A percentile compares a stretch with the other conserved stretches of the same genome.
phyloP scores from a whole-genome alignment of 2,113 vertebrate species.

The Nibea albiflora region DNA sequence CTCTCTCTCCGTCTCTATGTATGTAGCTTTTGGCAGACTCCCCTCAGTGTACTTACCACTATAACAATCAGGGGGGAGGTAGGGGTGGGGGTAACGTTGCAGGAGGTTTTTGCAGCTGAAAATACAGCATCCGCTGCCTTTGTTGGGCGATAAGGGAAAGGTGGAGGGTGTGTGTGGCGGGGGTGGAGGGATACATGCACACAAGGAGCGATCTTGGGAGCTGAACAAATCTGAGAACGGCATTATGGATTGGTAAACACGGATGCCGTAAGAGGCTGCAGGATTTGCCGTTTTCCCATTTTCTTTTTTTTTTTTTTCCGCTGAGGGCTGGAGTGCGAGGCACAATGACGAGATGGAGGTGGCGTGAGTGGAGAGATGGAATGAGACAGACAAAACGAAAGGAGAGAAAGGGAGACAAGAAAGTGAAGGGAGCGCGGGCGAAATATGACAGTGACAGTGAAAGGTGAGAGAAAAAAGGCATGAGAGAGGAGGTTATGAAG shows the following conservation, averaged over 20 bases:
- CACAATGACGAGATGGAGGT: slow-evolving; percentile 62
- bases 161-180: slow-evolving; percentile 49
- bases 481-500: background rate
- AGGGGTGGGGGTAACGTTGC: slow-evolving; percentile 53
- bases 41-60: slow-evolving; percentile 75
- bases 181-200: slow-evolving; percentile 72
- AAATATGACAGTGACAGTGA: slow-evolving; percentile 7
- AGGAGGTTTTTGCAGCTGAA: slow-evolving; percentile 62
- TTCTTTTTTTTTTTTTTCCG: slow-evolving; percentile 27
- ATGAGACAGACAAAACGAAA: slow-evolving; percentile 51
- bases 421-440: slow-evolving; percentile 5
- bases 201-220: slow-evolving; percentile 81
- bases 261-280: slow-evolving; percentile 75
- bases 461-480: slow-evolving; percentile 26
- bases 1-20: slow-evolving; percentile 49
- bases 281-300: slow-evolving; percentile 82
- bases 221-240: slow-evolving; percentile 83
- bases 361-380: slow-evolving; percentile 40
- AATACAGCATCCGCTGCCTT: slow-evolving; percentile 66
- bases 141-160: slow-evolving; percentile 73
- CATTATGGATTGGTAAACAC: slow-evolving; percentile 86
- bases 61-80: slow-evolving; percentile 77
- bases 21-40: slow-evolving; percentile 60
- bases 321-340: slow-evolving; percentile 43
- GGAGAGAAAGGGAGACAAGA: slow-evolving; percentile 14